These are phyloP conservation scores for Eumerus sabulonum DNA, from an alignment of 2,888 invertebrate genomes.

Conservation along the genomic window DNA sequence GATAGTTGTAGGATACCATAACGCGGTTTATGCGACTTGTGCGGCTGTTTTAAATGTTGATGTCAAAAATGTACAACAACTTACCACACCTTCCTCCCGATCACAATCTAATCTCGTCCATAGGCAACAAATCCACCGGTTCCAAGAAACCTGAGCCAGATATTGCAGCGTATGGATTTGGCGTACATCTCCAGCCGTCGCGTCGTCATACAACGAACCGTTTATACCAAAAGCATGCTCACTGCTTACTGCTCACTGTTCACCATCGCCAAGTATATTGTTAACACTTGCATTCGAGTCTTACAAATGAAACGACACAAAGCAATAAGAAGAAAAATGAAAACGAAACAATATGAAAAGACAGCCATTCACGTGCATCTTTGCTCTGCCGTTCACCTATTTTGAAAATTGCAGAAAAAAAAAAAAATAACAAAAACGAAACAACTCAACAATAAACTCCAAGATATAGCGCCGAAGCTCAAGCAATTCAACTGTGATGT, in stretches of 20 bases:
- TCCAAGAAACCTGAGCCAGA: constrained; percentile 51
- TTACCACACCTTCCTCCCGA: constrained; percentile 7
- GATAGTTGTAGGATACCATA: too few relatives aligned
- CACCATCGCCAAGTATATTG: constrained; percentile 55
- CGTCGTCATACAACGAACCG: constrained; percentile 28
- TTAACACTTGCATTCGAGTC: constrained; percentile 62
- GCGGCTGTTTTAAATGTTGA: neutral
- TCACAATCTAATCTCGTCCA: constrained; percentile 17
- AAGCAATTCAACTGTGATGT: constrained; percentile 44
- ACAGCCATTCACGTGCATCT: constrained; percentile 66
- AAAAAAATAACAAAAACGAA: constrained; percentile 30
- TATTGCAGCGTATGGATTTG: constrained; percentile 31
- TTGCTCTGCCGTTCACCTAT: constrained; percentile 56
- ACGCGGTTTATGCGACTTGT: too few relatives aligned
- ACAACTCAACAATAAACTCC: constrained; percentile 15
- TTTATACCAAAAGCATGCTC: constrained; percentile 48
- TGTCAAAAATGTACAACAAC: neutral
- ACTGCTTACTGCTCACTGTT: constrained; percentile 39
- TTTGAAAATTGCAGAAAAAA: constrained; percentile 11
- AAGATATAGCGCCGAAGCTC: constrained; percentile 24
- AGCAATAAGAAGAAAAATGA: neutral
- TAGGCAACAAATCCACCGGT: constrained; percentile 12
- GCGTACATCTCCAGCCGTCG: constrained; percentile 29
- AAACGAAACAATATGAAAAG: constrained; percentile 13
- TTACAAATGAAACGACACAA: constrained; percentile 37